Evolutionary conservation across 2,113 vertebrate genomes (phyloP), one percentile per base, ranked within the genome.

Genomic region (Acrocephalus arundinaceus): DNA sequence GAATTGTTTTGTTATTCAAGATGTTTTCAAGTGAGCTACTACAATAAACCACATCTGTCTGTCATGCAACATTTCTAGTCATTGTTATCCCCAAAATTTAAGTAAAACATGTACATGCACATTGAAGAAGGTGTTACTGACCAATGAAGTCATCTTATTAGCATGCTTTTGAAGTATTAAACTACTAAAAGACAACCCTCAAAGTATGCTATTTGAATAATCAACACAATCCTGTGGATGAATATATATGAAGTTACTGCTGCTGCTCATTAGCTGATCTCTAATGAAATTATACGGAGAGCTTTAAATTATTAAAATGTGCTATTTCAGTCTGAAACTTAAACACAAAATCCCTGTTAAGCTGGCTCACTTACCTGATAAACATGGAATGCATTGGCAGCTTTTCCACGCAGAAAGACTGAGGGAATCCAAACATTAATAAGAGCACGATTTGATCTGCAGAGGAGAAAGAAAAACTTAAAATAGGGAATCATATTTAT

Each of bases 351-450:
- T 57, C 63, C 43, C 9, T 49, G 52, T 57, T 68, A 43, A 71
- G 45, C 61, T 33, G 23, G 10, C n/a, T 71, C 31, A 55, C 94
- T 92, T 95, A 99, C 99, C 98, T 99, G 99, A 96, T 99, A 99
- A 88, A 99, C 99, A 37, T 99, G 99, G 97, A 99, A 99, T 13
- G 99, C 98, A 41, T 99, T 99, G n/a, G 99, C 98, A 83, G 99
- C 98, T 96, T 98, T 98, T 89, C 99, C 99, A 94, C 99, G 99
- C 89, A 99, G 98, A 96, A 99, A 99, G 93, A 99, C 99, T 1
- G 99, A 99, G 16, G 99, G 99, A 96, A 99, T 99, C 99, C 99
- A 99, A 76, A 99, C 99, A 25, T 99, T 99, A 98, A 99, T 98
- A 95, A 99, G 99, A 7, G 99, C 99, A 55, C 99, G 98, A 94